Evolutionary conservation across 1,140 invertebrate genomes (phyloP).

Genomic region (Matsumurasca onukii): DNA sequence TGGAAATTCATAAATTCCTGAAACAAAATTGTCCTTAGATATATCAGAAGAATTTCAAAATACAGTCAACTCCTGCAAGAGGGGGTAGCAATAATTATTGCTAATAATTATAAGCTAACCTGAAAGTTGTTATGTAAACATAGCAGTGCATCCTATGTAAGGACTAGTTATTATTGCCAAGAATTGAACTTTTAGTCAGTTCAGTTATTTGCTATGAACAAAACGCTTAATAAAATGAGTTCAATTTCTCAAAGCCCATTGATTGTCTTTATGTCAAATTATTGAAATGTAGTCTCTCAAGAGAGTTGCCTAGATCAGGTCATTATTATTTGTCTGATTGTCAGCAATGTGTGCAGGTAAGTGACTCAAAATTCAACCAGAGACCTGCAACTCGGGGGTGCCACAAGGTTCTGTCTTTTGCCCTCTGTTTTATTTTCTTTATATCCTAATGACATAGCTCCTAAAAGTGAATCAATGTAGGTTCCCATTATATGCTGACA

Average conservation of each 20-base stretch:
- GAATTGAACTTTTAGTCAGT: not conserved
- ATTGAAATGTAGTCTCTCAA: too few relatives aligned
- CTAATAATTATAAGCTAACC: not conserved
- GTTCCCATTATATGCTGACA: too few relatives aligned
- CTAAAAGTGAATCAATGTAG: too few relatives aligned
- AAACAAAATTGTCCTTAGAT: slow-evolving; percentile 32
- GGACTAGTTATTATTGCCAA: not conserved
- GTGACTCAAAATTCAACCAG: too few relatives aligned
- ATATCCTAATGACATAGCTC: too few relatives aligned
- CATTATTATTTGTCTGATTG: too few relatives aligned
- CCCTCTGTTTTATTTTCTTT: too few relatives aligned
- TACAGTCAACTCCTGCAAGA: not conserved
- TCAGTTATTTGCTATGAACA: not conserved
- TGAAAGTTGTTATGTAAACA: not conserved
- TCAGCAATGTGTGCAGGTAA: too few relatives aligned
- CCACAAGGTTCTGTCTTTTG: too few relatives aligned
- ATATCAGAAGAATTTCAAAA: not conserved
- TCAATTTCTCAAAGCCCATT: not conserved
- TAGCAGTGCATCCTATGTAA: not conserved
- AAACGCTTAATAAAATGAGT: not conserved
- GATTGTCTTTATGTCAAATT: not conserved
- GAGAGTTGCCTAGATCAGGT: too few relatives aligned
- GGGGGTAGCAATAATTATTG: not conserved
- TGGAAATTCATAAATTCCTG: slow-evolving; percentile 86
- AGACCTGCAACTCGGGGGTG: too few relatives aligned